Conservation (phyloP, 2,113 vertebrate genomes). For the Paramormyrops kingsleyae region DNA sequence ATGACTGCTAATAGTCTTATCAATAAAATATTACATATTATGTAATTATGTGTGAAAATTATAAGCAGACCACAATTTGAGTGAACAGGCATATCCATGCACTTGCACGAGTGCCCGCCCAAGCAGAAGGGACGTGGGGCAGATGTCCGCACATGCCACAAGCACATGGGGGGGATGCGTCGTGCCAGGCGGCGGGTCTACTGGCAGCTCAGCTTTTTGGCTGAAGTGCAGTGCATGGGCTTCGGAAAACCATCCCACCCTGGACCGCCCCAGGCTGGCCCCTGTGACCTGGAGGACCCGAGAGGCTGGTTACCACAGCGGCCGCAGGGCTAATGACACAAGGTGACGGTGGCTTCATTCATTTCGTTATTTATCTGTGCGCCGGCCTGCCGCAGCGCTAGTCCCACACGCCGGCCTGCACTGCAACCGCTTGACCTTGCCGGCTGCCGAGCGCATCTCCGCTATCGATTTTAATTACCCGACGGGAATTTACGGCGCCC, state of each 20-base stretch:
- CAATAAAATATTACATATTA: not conserved
- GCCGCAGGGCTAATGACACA: constrained; percentile 73
- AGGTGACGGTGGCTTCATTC: constrained; percentile 67
- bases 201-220: not conserved
- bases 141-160: not conserved
- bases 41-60: not conserved
- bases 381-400: constrained; percentile 54
- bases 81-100: not conserved
- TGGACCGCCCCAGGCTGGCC: not conserved
- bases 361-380: constrained; percentile 41
- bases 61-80: not conserved
- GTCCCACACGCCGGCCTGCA: constrained; percentile 65
- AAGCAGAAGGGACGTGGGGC: not conserved
- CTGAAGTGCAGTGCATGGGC: not conserved
- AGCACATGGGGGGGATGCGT: not conserved
- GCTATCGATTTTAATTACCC: constrained; percentile 97
- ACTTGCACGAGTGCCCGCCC: not conserved
- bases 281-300: constrained; percentile 15
- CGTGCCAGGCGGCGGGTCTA: not conserved
- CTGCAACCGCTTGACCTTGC: constrained; percentile 79
- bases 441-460: constrained; percentile 74
- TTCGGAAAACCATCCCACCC: constrained; percentile 4
- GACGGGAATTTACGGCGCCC: constrained; percentile 75
- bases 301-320: constrained; percentile 29
- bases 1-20: not conserved